Conservation (phyloP, 2,888 invertebrate genomes). For the Acronicta alni region DNA sequence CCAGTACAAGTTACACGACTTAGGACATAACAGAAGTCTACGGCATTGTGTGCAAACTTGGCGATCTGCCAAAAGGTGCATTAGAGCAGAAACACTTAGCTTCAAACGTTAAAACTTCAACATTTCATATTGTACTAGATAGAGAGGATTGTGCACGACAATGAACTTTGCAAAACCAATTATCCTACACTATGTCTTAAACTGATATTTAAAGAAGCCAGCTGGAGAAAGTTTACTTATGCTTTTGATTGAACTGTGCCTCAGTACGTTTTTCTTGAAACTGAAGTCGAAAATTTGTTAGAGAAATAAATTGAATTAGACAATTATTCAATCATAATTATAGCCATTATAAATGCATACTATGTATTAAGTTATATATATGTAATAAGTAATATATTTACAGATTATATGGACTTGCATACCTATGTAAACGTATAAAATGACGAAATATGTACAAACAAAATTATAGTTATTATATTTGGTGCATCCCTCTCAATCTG, state of each 20-base stretch:
- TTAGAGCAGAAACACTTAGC: conserved; percentile 72
- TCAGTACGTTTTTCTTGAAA: conserved; percentile 17
- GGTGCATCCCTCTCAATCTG: too few relatives aligned
- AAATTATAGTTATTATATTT: too few relatives aligned
- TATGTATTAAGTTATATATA: too few relatives aligned
- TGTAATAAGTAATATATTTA: too few relatives aligned
- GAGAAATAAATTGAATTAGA: too few relatives aligned
- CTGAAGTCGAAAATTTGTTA: too few relatives aligned
- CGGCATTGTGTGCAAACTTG: conserved; percentile 66
- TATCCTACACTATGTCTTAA: conserved; percentile 38
- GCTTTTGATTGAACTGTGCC: conserved; percentile 8
- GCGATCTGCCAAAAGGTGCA: conserved; percentile 68
- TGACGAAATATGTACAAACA: too few relatives aligned
- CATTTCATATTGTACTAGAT: conserved; percentile 61
- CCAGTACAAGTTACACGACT: conserved; percentile 40
- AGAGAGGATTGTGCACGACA: conserved; percentile 37
- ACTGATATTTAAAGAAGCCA: conserved; percentile 31
- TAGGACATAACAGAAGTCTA: conserved; percentile 60
- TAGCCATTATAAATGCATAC: too few relatives aligned
- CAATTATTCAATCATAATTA: too few relatives aligned
- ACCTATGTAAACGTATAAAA: too few relatives aligned
- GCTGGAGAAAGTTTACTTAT: conserved; percentile 23
- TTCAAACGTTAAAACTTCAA: conserved; percentile 66
- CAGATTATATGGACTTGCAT: too few relatives aligned
- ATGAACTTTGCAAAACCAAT: conserved; percentile 56